phyloP scores from a whole-genome alignment of 2,888 invertebrate species.

The Pollenia griseotomentosa region DNA sequence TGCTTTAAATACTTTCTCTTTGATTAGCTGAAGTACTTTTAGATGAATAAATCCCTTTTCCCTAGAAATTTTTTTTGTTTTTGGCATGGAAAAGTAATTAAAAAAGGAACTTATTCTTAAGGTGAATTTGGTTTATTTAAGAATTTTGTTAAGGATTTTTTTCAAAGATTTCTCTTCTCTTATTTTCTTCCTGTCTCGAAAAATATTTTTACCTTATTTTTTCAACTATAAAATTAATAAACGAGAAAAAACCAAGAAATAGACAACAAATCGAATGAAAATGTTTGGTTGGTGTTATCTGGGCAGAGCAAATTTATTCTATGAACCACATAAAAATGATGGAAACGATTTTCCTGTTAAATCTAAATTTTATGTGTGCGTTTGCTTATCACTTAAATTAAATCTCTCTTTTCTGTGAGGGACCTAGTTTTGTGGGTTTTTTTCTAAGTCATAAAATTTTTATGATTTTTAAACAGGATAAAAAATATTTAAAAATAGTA shows the following conservation, averaged over 20 bases:
- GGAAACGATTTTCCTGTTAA: constrained; percentile 53
- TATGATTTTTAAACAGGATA: constrained; percentile 43
- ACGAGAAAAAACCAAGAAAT: background rate
- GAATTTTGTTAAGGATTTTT: background rate
- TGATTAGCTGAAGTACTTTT: no score
- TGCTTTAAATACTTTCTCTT: no score
- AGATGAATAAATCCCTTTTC: no score
- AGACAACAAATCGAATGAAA: background rate
- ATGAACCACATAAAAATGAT: constrained; percentile 62
- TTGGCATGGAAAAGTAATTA: no score
- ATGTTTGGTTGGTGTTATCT: constrained; percentile 30
- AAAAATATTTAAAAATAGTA: no score
- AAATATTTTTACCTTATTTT: constrained; percentile 6
- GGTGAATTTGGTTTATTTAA: background rate
- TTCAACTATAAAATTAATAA: constrained; percentile 20
- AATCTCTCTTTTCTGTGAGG: constrained; percentile 41
- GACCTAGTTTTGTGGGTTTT: constrained; percentile 28
- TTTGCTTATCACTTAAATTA: constrained; percentile 63
- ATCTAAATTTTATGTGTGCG: constrained; percentile 34
- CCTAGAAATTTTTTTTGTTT: no score
- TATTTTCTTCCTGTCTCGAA: background rate
- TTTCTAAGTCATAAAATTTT: constrained; percentile 24
- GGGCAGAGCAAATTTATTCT: constrained; percentile 44
- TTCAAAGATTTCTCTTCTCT: background rate
- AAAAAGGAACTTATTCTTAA: no score